Evolutionary conservation across 30 jellyfish, hydroid and myxozoan species (phyloP), one percentile per base, ranked within the genome.

Genomic region (Aurelia sp.): DNA sequence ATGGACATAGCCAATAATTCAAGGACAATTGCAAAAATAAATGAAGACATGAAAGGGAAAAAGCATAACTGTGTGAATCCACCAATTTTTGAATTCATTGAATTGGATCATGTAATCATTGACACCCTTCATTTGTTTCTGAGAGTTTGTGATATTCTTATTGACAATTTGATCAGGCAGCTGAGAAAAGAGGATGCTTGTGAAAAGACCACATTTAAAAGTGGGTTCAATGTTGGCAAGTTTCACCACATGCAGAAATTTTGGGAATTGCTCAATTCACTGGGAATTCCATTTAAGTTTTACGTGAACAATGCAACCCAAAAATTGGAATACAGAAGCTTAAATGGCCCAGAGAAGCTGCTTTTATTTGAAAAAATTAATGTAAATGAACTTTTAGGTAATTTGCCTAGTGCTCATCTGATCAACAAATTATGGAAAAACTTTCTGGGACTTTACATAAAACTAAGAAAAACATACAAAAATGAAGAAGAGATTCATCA

Each of bases 291-390:
- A 12, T 64, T 62, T 44, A 18, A 33, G 18, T 79, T 31, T 17
- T 17, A 23, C 18, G 35, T 41, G 6, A 65, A 62, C 53, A 35
- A 23, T 15, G 55, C 52, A 44, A 17, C 50, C 68, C 13, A 62
- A 22, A 19, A 66, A 48, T 13, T 62, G 22, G n/a, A 41, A 22
- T 79, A 37, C 55, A 20, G 81, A 48, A 48, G 40, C 53, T 41
- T 62, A 31, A 79, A 51, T 30, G 90, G 90, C 19, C 90, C 90
- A 62, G 83, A 79, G 53, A 62, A 41, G 53, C 57, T 79, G 44
- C n/a, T 19, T 62, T 19, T 66, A 15, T 79, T 79, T 65, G 50
- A 65, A 30, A 33, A 79, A 16, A 64, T 64, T n/a, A 41, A 79
- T 31, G 47, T 79, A 30, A 27, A 27, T 7, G 90, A 76, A n/a